These are phyloP conservation scores for Pseudochirops cupreus DNA, from an alignment of 2,797 vertebrate genomes.

Conservation along the genomic window DNA sequence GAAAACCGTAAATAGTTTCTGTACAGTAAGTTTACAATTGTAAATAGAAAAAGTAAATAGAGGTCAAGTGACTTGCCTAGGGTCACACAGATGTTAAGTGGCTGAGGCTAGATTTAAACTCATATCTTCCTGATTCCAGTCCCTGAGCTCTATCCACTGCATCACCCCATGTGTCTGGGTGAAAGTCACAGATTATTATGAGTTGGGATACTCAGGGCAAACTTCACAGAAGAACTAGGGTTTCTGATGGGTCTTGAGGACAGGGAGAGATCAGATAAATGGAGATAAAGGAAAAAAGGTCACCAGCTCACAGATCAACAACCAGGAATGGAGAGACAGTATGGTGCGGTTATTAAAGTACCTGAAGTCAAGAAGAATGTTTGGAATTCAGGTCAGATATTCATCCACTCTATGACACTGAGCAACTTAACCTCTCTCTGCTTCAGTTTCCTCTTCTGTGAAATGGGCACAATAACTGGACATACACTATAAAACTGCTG, in stretches of 20 bases:
- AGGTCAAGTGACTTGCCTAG: not conserved
- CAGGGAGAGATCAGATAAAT: not conserved
- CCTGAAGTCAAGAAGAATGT: not conserved
- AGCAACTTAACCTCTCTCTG: not conserved
- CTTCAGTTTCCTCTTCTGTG: not conserved
- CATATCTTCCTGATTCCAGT: not conserved
- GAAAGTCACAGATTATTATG: not conserved
- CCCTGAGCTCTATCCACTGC: not conserved
- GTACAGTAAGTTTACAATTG: no score
- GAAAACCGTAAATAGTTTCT: not conserved
- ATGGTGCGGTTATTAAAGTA: not conserved
- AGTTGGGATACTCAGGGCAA: not conserved
- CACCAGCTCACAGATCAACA: not conserved
- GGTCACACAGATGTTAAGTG: not conserved
- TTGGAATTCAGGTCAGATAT: not conserved
- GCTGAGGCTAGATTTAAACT: not conserved
- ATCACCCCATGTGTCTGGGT: not conserved
- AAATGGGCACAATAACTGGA: not conserved
- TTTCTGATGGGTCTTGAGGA: not conserved
- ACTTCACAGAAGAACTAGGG: not conserved
- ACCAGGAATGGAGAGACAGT: not conserved
- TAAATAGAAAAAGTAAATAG: not conserved
- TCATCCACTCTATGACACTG: not conserved
- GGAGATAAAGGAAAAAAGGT: not conserved
- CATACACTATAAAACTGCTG: not conserved